phyloP scores from a whole-genome alignment of 2,113 vertebrate species.

The Nerophis ophidion region DNA sequence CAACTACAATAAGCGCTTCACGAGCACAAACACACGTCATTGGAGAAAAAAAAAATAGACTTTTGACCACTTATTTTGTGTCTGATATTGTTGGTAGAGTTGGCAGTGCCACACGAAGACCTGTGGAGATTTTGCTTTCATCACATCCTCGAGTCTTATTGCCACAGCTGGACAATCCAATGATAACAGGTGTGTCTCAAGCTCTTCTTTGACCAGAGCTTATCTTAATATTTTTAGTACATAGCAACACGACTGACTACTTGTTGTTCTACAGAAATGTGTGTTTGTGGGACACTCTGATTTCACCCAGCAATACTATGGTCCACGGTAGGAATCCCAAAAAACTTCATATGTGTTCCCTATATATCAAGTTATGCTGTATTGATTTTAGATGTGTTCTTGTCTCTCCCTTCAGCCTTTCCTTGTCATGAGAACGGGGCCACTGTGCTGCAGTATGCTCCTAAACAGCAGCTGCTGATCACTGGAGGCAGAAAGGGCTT shows the following conservation, averaged over 20 bases:
- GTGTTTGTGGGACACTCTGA: conserved; percentile 88
- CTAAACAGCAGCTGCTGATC: conserved; percentile 90
- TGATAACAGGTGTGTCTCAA: conserved; percentile 81
- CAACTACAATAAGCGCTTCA: neutral
- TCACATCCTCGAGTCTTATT: conserved; percentile 95
- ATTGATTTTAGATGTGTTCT: neutral
- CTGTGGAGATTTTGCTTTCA: conserved; percentile 91
- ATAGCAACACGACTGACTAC: neutral
- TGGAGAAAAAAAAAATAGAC: neutral
- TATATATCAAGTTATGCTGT: neutral
- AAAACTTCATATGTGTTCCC: neutral
- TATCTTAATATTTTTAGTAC: neutral
- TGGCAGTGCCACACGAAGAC: conserved; percentile 97
- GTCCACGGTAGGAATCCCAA: conserved; percentile 77
- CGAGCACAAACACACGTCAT: neutral
- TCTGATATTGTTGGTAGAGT: conserved; percentile 66
- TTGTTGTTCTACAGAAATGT: conserved; percentile 75
- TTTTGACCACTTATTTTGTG: neutral
- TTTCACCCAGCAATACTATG: conserved; percentile 83
- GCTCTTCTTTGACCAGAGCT: neutral
- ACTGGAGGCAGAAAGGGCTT: conserved; percentile 91
- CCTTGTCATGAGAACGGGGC: conserved; percentile 93
- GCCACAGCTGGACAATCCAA: conserved; percentile 94
- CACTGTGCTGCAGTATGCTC: conserved; percentile 92
- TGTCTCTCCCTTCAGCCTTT: conserved; percentile 74